Base-by-base conservation (phyloP, 1,140 invertebrate genomes). In the Metopolophium dirhodum region DNA sequence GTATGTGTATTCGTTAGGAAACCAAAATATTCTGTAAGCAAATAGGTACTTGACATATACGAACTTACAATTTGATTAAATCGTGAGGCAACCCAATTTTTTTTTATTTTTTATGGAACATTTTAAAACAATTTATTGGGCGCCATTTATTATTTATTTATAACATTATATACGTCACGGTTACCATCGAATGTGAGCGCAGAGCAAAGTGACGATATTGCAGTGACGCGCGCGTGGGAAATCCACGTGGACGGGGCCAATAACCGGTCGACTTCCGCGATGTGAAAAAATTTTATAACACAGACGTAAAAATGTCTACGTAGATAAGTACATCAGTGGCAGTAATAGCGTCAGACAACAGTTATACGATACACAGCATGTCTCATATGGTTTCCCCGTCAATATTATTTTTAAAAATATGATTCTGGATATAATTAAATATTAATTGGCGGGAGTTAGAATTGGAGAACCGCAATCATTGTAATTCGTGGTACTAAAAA, bases 251-350 rank as follows among this genome's bases (percentile, higher is more conserved):
- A 77, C n/a, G 61, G n/a, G 61, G 61, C 61, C 61, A 77, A 77
- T 77, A 77, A 77, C 61, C 61, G 61, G 61, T 77, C 61, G 61
- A 77, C 61, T 77, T 77, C 61, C 61, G 61, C 30, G 61, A 77
- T 77, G 61, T 35, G 61, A 77, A 77, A 68, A 77, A 77, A 77
- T 77, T 14, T 77, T 77, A 77, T 77, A 18, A 14, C 30, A 77
- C 61, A 77, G 61, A 35, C 61, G 14, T 2, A n/a, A 77, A 77
- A 77, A 77, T 77, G 20, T 77, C 61, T 77, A 77, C 61, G 14
- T n/a, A n/a, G 61, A 68, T 68, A 30, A 68, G 61, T 68, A 61
- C 61, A 30, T 30, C 26, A 8, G 26, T 11, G 61, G 26, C 61
- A 30, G 30, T 68, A n/a, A n/a, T n/a, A 6, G n/a, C 30, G 61